Evolutionary conservation across 2,888 invertebrate species (phyloP), one percentile per base, ranked within the genome.

Genomic region (Drosophila setosimentum): DNA sequence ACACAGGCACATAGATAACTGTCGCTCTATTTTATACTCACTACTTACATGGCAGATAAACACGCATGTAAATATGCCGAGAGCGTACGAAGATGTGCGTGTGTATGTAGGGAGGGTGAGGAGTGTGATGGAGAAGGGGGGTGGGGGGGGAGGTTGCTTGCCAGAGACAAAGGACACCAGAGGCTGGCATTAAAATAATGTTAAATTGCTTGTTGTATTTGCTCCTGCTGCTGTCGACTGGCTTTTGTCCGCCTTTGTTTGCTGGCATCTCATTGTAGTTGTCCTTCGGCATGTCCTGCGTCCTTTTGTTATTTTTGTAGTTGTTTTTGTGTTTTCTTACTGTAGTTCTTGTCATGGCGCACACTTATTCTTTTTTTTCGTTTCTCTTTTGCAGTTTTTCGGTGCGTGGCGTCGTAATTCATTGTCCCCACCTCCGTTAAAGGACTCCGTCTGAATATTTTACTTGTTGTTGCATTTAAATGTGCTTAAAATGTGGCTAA

Each of bases 21-120:
- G 81, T 82, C 81, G 81, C 81, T 82, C 81, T 82, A 82, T 82
- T 83, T 83, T 83, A 83, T 83, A 83, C 83, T 83, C 83, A 81
- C 81, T 80, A 83, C 81, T 82, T 82, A 83, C 81, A 82, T 82
- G 83, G 69, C 81, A 83, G 83, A 82, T 82, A 82, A 82, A 82
- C 81, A 82, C 81, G 80, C 81, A 82, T 82, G 81, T 82, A 82
- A 82, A 82, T 82, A 80, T 74, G 77, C 63, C 49, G 30, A 60
- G 40, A 54, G 50, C 29, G 33, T 32, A 18, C 59, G 24, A 11
- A 18, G 32, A 35, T 54, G 18, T 8, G 49, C 30, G 29, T 8
- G 54, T 10, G 18, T 11, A 13, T 10, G 16, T 27, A 6, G 2
- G 16, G 54, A 21, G 18, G 60, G 21, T 30, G 7, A 5, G 3